These are phyloP conservation scores for Phorcus lineatus DNA, from an alignment of 2,888 invertebrate genomes.

Conservation along the genomic window DNA sequence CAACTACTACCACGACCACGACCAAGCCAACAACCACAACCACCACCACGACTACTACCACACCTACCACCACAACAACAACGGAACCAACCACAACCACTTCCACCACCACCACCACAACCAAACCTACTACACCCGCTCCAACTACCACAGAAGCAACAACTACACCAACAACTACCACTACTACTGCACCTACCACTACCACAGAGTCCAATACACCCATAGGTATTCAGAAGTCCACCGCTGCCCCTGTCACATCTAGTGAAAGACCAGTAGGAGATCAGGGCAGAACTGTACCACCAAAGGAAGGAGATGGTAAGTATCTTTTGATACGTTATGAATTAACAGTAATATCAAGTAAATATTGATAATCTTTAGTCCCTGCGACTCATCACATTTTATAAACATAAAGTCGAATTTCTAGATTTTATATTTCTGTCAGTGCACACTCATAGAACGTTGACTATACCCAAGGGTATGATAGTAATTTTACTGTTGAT, in stretches of 20 bases:
- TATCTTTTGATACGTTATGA: not conserved
- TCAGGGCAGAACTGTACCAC: not conserved
- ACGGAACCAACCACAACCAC: constrained; percentile 25
- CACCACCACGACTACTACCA: not conserved
- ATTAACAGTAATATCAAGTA: too few species aligned
- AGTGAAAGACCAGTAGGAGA: not conserved
- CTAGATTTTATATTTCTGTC: too few species aligned
- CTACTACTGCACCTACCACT: not conserved
- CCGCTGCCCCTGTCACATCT: not conserved
- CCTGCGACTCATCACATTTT: too few species aligned
- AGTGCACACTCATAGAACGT: too few species aligned
- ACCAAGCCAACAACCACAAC: not conserved
- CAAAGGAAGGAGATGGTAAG: not conserved
- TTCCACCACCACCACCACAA: constrained; percentile 25
- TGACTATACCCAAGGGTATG: too few species aligned
- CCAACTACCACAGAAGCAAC: constrained; percentile 11
- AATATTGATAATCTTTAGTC: too few species aligned
- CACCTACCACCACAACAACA: not conserved
- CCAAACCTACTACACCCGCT: not conserved
- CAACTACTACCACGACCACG: not conserved
- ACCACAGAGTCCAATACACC: not conserved
- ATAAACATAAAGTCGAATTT: too few species aligned
- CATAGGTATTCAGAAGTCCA: not conserved
- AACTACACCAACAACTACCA: not conserved
- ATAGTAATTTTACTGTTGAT: too few species aligned